Evolutionary conservation across 2,888 invertebrate species (phyloP).

Genomic region (Caenorhabditis becei): DNA sequence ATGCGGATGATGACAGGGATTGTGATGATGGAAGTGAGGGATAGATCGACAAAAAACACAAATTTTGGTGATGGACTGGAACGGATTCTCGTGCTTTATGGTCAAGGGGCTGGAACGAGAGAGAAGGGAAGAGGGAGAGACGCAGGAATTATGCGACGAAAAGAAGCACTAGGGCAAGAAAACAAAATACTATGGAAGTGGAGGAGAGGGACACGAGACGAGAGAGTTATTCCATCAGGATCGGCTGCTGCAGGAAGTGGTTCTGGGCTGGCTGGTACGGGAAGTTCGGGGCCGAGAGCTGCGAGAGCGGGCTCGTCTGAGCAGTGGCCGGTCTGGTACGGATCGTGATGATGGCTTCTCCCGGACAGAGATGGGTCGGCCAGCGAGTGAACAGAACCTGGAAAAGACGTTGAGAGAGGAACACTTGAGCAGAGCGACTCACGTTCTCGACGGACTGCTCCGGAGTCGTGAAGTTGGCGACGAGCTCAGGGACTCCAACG

Average conservation of each 20-base stretch:
- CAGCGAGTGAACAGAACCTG: constrained; percentile 71
- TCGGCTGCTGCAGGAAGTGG: constrained; percentile 41
- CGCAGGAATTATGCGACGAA: constrained; percentile 30
- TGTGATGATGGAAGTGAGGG: constrained; percentile 6
- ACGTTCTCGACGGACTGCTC: constrained; percentile 68
- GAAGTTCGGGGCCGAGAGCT: constrained; percentile 12
- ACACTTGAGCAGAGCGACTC: constrained; percentile 8
- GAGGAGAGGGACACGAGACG: constrained; percentile 8
- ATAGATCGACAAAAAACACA: constrained; percentile 10
- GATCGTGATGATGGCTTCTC: constrained; percentile 69
- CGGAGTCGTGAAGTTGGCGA: constrained; percentile 68
- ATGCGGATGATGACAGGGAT: constrained; percentile 25
- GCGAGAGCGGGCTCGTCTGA: constrained; percentile 37
- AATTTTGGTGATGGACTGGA: constrained; percentile 2
- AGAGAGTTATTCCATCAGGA: constrained; percentile 40
- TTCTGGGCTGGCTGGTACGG: constrained; percentile 21
- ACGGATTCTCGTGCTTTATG: neutral
- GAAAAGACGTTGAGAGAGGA: constrained; percentile 1
- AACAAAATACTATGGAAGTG: constrained; percentile 28
- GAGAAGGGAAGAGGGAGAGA: constrained; percentile 13
- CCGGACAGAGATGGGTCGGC: constrained; percentile 59
- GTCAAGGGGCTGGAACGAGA: constrained; percentile 14
- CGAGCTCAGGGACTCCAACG: constrained; percentile 65
- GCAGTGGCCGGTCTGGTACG: constrained; percentile 57
- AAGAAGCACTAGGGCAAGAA: constrained; percentile 36